Evolutionary conservation across 2,797 vertebrate genomes (phyloP).

Genomic region (Triplophysa yarkandensis): DNA sequence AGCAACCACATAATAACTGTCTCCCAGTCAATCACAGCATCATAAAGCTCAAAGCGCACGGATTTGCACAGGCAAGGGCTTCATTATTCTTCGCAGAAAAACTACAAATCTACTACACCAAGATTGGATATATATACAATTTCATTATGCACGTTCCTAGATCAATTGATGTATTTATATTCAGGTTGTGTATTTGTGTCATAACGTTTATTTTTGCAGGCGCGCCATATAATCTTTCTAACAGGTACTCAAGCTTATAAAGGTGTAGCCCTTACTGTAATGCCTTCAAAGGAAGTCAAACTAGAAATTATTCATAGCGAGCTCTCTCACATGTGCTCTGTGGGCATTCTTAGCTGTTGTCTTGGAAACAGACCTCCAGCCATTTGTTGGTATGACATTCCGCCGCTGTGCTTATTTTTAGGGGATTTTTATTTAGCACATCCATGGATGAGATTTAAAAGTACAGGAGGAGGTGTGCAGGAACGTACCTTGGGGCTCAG

Average conservation of each 20-base stretch:
- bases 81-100: neutral
- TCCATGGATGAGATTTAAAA: conserved; percentile 45
- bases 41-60: too few species aligned
- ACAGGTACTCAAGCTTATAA: conserved; percentile 36
- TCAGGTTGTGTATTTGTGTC: neutral
- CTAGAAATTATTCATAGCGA: conserved; percentile 54
- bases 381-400: conserved; percentile 57
- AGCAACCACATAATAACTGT: too few species aligned
- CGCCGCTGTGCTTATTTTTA: conserved; percentile 51
- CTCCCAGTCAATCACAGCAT: too few species aligned
- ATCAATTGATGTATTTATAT: neutral
- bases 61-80: neutral
- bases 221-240: neutral
- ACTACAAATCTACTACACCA: neutral
- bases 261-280: conserved; percentile 51
- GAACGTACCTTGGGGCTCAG: conserved; percentile 34
- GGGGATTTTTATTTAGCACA: conserved; percentile 52
- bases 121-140: neutral
- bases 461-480: conserved; percentile 29
- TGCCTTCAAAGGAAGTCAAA: conserved; percentile 52
- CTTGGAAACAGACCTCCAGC: conserved; percentile 64
- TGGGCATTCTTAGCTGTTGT: conserved; percentile 61
- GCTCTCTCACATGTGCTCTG: conserved; percentile 49
- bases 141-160: neutral
- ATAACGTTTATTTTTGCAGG: neutral